Evolutionary conservation across 2,888 invertebrate species (phyloP), one percentile per base, ranked within the genome.

Genomic region (Epiblema foenella): DNA sequence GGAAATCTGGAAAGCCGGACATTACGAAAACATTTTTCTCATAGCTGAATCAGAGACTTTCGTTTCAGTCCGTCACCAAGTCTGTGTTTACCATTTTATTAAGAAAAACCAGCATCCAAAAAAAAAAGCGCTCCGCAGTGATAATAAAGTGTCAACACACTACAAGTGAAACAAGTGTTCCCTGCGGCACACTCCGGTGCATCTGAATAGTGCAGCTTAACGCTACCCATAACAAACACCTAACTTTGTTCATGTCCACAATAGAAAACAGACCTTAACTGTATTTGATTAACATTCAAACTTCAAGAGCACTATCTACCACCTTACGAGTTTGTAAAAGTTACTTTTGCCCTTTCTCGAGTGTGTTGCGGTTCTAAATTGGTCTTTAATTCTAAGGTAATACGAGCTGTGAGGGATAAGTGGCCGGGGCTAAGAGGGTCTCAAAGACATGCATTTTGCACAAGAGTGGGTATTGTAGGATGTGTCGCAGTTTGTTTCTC

Each of bases 361-460:
- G 11, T 33, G 2, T 63, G 10, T 15, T n/a, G 42, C 33, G 33
- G 29, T 63, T 51, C 63, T 52, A 52, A 63, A 37, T 63, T 63
- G 52, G n/a, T 52, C 63, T 63, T 63, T 63, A 63, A 63, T 20
- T 37, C 37, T 52, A 52, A 33, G 1, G 51, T 39, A 63, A 63
- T 63, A 63, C 51, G 37, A 9, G 51, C 37, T 62, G 46, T 20
- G 10, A 20, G 8, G 46, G 18, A 37, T 63, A 52, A 63, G 63
- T 63, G 63, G 63, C 52, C 51, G 8, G 10, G 37, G 62, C 33
- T 33, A 62, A 62, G 60, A 29, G n/a, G 51, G 69, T 33, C 33
- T 60, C 57, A 18, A 56, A 59, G 52, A 59, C 65, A 65, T 70
- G 65, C 69, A 70, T 70, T 65, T 70, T 70, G 42, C 65, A 65